Evolutionary conservation across 1,140 invertebrate genomes (phyloP), one percentile per base, ranked within the genome.

Genomic region (Apis florea): DNA sequence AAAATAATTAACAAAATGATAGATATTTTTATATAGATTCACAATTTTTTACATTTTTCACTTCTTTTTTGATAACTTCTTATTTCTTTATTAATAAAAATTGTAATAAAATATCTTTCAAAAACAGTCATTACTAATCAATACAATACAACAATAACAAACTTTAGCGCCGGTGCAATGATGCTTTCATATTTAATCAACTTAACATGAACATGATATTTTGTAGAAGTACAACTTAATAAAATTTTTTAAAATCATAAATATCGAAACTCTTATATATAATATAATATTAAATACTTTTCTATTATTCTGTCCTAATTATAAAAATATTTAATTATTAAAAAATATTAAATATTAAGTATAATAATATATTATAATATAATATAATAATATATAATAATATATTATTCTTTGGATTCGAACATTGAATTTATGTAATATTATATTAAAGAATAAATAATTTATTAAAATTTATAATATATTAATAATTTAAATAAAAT

Each of bases 141-240:
- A 89, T 89, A 90, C 56, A 51, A 87, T 53, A 83, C 61, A 82
- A 86, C 75, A 89, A 85, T 77, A 87, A 89, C 83, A 79, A 77
- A 83, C 51, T 79, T 83, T 82, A 78, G 77, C 87, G 83, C 83
- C 88, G 87, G 77, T 89, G 88, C 79, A 90, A 75, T 81, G 73
- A 87, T 66, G 67, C 79, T 76, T 64, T 26, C 73, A 63, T 67
- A 61, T 81, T 73, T 56, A 49, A 56, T 82, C 31, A 68, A 85
- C 72, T 83, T 69, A 56, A 83, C 69, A 64, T 73, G 58, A 71
- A 51, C 1, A 49, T 53, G 17, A 72, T 26, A 51, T 13, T 40
- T 61, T n/a, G 9, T n/a, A 51, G 40, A 63, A 63, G 51, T 54
- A 6, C 5, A 40, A 40, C 31, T 40, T 40, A 10, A 66, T 77